These are phyloP conservation scores for Conops quadrifasciatus DNA, from an alignment of 2,888 invertebrate genomes.

Conservation along the genomic window DNA sequence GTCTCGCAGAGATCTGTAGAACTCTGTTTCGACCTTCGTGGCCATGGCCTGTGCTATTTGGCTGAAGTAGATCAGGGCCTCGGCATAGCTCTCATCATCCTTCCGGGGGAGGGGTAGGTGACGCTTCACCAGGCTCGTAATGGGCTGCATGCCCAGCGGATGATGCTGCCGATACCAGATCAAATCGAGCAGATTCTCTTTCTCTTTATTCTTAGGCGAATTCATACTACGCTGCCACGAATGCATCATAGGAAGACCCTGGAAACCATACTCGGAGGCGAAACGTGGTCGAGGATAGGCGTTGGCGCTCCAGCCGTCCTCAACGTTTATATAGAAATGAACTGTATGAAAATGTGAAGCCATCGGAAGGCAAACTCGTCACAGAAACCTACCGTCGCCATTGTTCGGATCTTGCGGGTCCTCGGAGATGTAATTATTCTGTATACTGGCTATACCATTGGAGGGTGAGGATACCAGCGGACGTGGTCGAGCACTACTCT, in stretches of 20 bases:
- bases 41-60: constrained; percentile 93
- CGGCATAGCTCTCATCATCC: constrained; percentile 69
- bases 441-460: constrained; percentile 77
- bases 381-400: constrained; percentile 77
- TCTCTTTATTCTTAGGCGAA: constrained; percentile 36
- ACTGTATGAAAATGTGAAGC: constrained; percentile 66
- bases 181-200: constrained; percentile 71
- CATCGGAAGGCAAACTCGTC: neutral
- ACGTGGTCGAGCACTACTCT: constrained; percentile 58
- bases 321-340: constrained; percentile 88
- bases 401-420: constrained; percentile 82
- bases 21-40: constrained; percentile 85
- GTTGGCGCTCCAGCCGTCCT: constrained; percentile 81
- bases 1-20: constrained; percentile 72
- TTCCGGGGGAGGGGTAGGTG: constrained; percentile 73
- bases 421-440: constrained; percentile 78
- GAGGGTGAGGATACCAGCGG: constrained; percentile 88
- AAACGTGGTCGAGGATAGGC: constrained; percentile 86
- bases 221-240: constrained; percentile 73
- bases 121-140: constrained; percentile 70
- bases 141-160: constrained; percentile 74
- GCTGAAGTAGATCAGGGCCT: constrained; percentile 80
- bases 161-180: constrained; percentile 88
- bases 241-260: constrained; percentile 81
- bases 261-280: constrained; percentile 95